phyloP scores from a whole-genome alignment of 2,113 vertebrate genomes.

The Pelecanus crispus region DNA sequence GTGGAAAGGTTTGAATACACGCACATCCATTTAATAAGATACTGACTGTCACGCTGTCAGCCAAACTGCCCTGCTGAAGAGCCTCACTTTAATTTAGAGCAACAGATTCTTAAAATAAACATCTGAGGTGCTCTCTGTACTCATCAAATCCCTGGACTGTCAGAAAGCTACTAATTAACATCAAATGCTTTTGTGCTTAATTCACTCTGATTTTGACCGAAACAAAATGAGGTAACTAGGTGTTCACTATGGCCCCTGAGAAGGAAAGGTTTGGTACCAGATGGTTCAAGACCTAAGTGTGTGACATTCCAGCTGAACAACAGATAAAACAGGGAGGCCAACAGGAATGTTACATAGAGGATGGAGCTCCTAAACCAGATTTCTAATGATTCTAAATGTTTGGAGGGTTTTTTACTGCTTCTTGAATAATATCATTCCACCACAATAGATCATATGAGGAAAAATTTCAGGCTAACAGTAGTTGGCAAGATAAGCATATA shows the following conservation, averaged over 20 bases:
- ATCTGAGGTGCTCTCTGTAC: background rate
- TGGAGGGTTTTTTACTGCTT: background rate
- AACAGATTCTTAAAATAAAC: constrained; percentile 1
- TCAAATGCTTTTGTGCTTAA: background rate
- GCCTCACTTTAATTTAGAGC: background rate
- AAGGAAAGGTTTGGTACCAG: background rate
- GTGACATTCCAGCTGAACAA: background rate
- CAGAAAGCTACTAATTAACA: constrained; percentile 16
- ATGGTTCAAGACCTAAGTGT: background rate
- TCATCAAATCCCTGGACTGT: background rate
- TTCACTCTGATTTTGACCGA: background rate
- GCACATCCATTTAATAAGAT: background rate
- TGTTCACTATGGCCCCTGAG: background rate
- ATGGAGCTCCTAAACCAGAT: background rate
- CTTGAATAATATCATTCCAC: background rate
- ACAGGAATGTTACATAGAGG: background rate
- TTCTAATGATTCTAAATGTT: background rate
- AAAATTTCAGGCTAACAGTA: background rate
- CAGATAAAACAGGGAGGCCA: background rate
- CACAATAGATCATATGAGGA: background rate
- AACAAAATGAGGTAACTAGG: background rate
- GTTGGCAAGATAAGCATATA: constrained; percentile 12
- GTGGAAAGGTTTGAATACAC: background rate
- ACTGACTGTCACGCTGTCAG: background rate
- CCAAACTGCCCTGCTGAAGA: background rate